Evolutionary conservation across 2,888 invertebrate genomes (phyloP).

Genomic region (Cosmopolites sordidus): DNA sequence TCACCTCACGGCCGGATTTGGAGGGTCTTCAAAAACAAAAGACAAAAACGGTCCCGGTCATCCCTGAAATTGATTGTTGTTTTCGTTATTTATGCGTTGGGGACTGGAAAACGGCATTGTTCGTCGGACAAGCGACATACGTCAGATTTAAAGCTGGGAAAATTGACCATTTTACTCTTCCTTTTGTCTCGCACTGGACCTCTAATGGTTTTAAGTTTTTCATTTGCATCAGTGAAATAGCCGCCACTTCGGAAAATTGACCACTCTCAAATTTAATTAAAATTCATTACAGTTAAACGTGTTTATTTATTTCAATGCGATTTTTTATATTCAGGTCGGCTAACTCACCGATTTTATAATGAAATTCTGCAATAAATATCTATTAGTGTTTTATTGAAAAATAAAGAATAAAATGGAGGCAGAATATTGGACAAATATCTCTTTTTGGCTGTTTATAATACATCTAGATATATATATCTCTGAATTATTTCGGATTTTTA

Average conservation of each 20-base stretch:
- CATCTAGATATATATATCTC: too few species aligned
- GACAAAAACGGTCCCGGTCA: constrained; percentile 45
- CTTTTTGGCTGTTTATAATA: too few species aligned
- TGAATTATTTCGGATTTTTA: too few species aligned
- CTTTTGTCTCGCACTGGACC: constrained; percentile 15
- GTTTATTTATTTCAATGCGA: too few species aligned
- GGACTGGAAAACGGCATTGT: constrained; percentile 26
- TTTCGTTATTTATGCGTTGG: constrained; percentile 46
- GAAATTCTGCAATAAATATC: too few species aligned
- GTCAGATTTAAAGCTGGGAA: constrained; percentile 31
- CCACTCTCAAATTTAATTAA: neutral
- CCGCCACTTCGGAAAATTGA: neutral
- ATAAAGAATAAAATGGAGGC: too few species aligned
- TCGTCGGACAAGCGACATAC: constrained; percentile 32
- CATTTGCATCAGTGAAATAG: constrained; percentile 8
- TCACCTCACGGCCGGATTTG: constrained; percentile 34
- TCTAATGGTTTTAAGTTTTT: constrained; percentile 13
- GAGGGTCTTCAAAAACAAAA: constrained; percentile 47
- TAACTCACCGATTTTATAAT: too few species aligned
- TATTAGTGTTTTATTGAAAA: too few species aligned
- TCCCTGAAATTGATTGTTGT: constrained; percentile 47
- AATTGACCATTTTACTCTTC: constrained; percentile 32
- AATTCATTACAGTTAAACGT: too few species aligned
- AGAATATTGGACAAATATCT: too few species aligned
- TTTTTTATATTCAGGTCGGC: too few species aligned